Percentiles rank a stretch among this genome's conserved stretches.
phyloP scores from a whole-genome alignment of 2,888 invertebrate genomes.

The Drosophila anomelani region DNA sequence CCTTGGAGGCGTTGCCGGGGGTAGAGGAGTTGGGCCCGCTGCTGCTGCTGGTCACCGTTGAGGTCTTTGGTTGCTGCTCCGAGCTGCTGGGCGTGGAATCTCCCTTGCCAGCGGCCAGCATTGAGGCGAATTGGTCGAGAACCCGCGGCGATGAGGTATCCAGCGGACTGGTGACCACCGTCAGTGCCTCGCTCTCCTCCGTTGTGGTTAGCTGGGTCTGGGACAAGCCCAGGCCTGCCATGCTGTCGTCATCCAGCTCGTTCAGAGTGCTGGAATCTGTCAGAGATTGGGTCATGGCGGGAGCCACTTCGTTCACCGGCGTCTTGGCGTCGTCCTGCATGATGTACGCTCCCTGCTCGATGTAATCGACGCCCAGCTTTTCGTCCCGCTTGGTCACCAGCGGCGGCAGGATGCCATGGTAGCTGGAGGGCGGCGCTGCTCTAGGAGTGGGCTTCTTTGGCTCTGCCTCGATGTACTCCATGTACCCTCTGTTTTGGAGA shows the following conservation, averaged over 20 bases:
- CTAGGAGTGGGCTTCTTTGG: slow-evolving; percentile 40
- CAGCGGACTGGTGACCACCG: slow-evolving; percentile 86
- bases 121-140: slow-evolving; percentile 68
- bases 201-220: slow-evolving; percentile 85
- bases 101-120: slow-evolving; percentile 53
- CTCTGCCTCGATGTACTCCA: slow-evolving; percentile 87
- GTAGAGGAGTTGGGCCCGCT: slow-evolving; percentile 49
- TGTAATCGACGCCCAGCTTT: slow-evolving; percentile 86
- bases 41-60: slow-evolving; percentile 70
- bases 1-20: slow-evolving; percentile 51
- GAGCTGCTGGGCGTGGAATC: slow-evolving; percentile 82
- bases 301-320: slow-evolving; percentile 84
- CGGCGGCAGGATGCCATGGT: slow-evolving; percentile 33
- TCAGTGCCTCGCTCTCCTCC: slow-evolving; percentile 87
- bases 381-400: slow-evolving; percentile 80
- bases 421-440: slow-evolving; percentile 9
- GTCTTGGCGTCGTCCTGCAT: slow-evolving; percentile 84
- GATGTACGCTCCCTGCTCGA: slow-evolving; percentile 85
- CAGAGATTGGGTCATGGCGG: slow-evolving; percentile 75
- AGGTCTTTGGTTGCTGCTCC: slow-evolving; percentile 82
- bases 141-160: slow-evolving; percentile 82
- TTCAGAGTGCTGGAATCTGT: slow-evolving; percentile 81
- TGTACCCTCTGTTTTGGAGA: slow-evolving; percentile 88
- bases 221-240: slow-evolving; percentile 85
- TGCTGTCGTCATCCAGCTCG: slow-evolving; percentile 87